A percentile compares a stretch with the other conserved stretches of the same genome.
These are phyloP conservation scores for Parnassius mnemosyne DNA, from an alignment of 2,888 invertebrate genomes.

Conservation along the genomic window DNA sequence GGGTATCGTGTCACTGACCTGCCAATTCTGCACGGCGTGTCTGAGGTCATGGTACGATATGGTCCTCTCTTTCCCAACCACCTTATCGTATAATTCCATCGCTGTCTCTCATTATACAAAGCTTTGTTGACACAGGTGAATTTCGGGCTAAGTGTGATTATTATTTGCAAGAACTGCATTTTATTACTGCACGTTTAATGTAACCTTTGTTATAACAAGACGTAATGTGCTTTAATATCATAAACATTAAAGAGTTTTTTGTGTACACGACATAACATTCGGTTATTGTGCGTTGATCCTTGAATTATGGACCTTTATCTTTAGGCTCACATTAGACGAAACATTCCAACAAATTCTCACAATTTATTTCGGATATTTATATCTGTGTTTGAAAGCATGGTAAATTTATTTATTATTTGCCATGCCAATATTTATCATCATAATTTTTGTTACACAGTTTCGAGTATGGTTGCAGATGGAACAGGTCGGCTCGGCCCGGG, in stretches of 20 bases:
- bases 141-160: constrained; percentile 30
- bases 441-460: no score
- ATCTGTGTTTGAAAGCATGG: no score
- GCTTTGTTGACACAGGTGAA: constrained; percentile 40
- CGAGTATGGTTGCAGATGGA: no score
- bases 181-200: constrained; percentile 19
- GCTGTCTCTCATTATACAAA: constrained; percentile 38
- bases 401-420: no score
- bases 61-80: constrained; percentile 28
- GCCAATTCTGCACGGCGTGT: constrained; percentile 51
- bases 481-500: no score
- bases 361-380: no score
- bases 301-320: neutral
- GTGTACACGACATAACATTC: constrained; percentile 4
- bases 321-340: no score
- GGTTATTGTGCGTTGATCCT: constrained; percentile 10
- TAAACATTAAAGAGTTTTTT: neutral
- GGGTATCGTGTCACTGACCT: constrained; percentile 59
- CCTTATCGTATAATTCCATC: constrained; percentile 28
- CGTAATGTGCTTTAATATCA: neutral
- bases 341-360: no score
- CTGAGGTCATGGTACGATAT: constrained; percentile 62
- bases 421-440: no score
- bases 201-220: neutral
- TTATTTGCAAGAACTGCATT: constrained; percentile 25